phyloP scores from a whole-genome alignment of 2,888 invertebrate genomes.

The Papilio demoleus region DNA sequence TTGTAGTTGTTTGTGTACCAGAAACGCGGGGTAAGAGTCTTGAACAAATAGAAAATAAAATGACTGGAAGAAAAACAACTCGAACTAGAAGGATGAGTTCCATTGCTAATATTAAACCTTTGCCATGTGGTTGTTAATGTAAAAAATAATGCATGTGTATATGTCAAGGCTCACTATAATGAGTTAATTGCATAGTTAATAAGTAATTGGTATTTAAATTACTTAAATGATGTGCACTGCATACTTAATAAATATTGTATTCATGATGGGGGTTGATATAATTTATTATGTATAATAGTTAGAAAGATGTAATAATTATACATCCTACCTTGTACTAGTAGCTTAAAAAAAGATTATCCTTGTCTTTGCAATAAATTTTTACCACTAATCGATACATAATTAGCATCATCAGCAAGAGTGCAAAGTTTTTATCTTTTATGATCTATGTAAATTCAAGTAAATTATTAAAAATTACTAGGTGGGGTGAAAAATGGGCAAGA shows the following conservation, averaged over 20 bases:
- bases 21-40: constrained; percentile 96
- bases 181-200: constrained; percentile 12
- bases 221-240: constrained; percentile 6
- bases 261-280: constrained; percentile 6
- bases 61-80: constrained; percentile 83
- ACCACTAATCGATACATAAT: too few relatives aligned
- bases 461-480: too few relatives aligned
- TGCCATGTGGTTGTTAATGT: constrained; percentile 85
- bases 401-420: too few relatives aligned
- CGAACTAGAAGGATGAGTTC: constrained; percentile 86
- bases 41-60: constrained; percentile 94
- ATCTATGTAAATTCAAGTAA: too few relatives aligned
- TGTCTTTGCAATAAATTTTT: too few relatives aligned
- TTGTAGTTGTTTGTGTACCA: constrained; percentile 92
- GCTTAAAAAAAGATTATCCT: too few relatives aligned
- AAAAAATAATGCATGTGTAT: neutral
- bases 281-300: constrained; percentile 5
- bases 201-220: neutral
- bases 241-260: neutral
- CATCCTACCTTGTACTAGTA: too few relatives aligned
- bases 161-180: constrained; percentile 5
- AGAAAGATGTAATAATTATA: too few relatives aligned
- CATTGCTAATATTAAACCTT: constrained; percentile 92
- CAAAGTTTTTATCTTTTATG: too few relatives aligned
- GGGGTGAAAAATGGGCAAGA: too few relatives aligned